Percentiles rank a stretch among this genome's conserved stretches.
phyloP scores from a whole-genome alignment of 1,140 invertebrate species.

The Hylyphantes graminicola region DNA sequence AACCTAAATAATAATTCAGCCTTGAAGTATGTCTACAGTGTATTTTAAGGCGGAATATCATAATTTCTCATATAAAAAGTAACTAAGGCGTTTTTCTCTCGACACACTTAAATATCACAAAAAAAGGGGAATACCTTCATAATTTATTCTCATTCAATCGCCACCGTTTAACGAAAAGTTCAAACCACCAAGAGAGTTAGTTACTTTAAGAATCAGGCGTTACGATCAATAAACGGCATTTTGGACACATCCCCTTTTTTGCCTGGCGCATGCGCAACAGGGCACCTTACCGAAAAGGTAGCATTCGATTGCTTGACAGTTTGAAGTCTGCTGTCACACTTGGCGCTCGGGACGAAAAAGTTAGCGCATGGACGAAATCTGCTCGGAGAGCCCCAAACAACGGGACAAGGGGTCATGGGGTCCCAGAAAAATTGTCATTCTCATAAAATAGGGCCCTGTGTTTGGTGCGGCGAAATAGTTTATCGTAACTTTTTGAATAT shows the following conservation, averaged over 20 bases:
- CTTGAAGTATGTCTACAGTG: no score
- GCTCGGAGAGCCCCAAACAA: background rate
- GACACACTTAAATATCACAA: no score
- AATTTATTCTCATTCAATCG: background rate
- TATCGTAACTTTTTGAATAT: no score
- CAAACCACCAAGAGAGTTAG: background rate
- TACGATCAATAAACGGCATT: background rate
- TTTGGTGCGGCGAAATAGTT: no score
- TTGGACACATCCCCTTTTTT: background rate
- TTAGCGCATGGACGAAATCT: constrained; percentile 9
- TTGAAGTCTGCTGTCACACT: constrained; percentile 39
- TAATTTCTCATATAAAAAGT: no score
- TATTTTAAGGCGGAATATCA: no score
- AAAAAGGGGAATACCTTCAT: no score
- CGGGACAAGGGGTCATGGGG: constrained; percentile 12
- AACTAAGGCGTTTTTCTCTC: no score
- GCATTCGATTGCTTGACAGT: constrained; percentile 45
- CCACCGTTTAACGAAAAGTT: background rate
- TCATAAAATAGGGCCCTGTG: no score
- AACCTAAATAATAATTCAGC: no score
- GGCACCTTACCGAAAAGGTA: constrained; percentile 28
- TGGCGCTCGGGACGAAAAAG: constrained; percentile 24
- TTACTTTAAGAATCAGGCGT: background rate
- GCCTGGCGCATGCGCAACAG: constrained; percentile 6
- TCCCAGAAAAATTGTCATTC: background rate